Evolutionary conservation across 2,888 invertebrate species (phyloP), one percentile per base, ranked within the genome.

Genomic region (Electrophaes corylata): DNA sequence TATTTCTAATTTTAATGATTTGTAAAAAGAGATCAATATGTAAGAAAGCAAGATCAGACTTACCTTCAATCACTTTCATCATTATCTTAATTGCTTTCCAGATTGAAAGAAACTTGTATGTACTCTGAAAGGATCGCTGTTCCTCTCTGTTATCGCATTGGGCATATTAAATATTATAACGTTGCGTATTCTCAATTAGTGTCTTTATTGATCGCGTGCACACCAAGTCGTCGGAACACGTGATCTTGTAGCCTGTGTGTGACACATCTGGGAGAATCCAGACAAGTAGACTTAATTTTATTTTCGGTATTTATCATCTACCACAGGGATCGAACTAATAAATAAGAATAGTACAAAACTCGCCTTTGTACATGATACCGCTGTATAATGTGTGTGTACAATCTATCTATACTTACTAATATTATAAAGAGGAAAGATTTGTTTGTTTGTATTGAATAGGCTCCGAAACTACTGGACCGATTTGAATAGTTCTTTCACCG

Each of bases 171-270:
- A 52, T 46, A 43, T 23, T 65, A 57, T 60, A 67, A 69, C 68
- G 66, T 71, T 64, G 63, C 67, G 67, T 75, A 70, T 72, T 75
- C 69, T 74, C 72, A 78, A 79, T 78, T 78, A 78, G 76, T 77
- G 76, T 70, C 70, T 76, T 76, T 76, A 82, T 81, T 83, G 78
- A 78, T 79, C 76, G 79, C 78, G 73, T 78, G 76, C 73, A 62
- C 64, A 69, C 56, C 64, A 58, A 64, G 50, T 19, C 44, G 20
- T 33, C 31, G 29, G 20, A 52, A 48, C 50, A 55, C 50, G 54
- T 55, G 43, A 60, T 53, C 37, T 35, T 46, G 29, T 26, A 48
- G 19, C 41, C 31, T n/a, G 23, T 47, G 23, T 35, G 20, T 49
- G 44, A 40, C 56, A 45, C 55, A 46, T 53, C 26, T 52, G 37